Evolutionary conservation across 2,888 invertebrate species (phyloP), one percentile per base, ranked within the genome.

Genomic region (Melanostoma mellinum): DNA sequence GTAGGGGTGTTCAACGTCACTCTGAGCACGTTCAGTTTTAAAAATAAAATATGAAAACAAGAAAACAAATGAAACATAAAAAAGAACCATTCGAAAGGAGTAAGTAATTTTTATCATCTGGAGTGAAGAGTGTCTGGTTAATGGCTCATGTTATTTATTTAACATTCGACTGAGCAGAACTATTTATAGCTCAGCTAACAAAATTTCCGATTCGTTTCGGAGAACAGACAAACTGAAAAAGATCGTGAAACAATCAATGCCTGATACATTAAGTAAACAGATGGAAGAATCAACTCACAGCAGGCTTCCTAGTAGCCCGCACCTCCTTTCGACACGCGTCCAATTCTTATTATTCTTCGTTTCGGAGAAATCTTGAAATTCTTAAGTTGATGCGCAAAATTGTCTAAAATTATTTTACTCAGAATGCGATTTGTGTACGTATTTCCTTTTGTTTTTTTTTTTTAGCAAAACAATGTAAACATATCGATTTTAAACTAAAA

Each of bases 81-180:
- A 10, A 61, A 42, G 38, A 44, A 46, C 4, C 42, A 42, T 50
- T 46, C 61, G 2, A 61, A 52, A 40, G 48, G 52, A 73, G 78
- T 53, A 71, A 63, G 75, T 78, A 82, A 82, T 82, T 77, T 74
- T 65, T 61, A 77, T 53, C 85, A 85, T 82, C 69, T 85, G 82
- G 85, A 74, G 69, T 38, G 20, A 71, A 69, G 65, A 79, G 79
- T 74, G 79, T 74, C 74, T 79, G 74, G 68, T 69, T 46, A 79
- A 79, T 79, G 74, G 84, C 80, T 72, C 80, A 80, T 75, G 80
- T 61, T 80, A 72, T 85, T 58, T 74, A 67, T 84, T 84, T 48
- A 53, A 69, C 69, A 74, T 74, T 79, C 50, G 69, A 63, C 63
- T 67, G 71, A 20, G 35, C 60, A 69, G 56, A 65, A 40, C 67